Base-by-base conservation (phyloP, 2,888 invertebrate species). In the Gnatocerus cornutus region DNA sequence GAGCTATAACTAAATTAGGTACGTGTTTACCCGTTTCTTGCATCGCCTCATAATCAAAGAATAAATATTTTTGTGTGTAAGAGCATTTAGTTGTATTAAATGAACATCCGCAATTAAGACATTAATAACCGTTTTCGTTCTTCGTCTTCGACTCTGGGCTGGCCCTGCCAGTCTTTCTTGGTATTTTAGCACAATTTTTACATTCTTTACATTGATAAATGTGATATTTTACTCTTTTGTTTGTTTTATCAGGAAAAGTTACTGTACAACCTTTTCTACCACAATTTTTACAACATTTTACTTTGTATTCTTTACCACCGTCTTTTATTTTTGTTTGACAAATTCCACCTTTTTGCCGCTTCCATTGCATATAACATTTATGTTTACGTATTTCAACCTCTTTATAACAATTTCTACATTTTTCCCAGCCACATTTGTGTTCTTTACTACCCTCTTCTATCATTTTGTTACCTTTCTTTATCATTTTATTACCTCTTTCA, bases 11-110 rank as follows among this genome's bases (percentile, higher is more conserved):
- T 16, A 68, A 58, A 65, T 73, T 69, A 37, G 68, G 7, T n/a
- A 46, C 46, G 21, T 61, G 61, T 30, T 43, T 64, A 27, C 50
- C 62, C 37, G 68, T 72, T 43, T 68, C 68, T 37, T 71, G 61
- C 55, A 61, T 56, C 1, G 62, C 69, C 39, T 71, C 68, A 33
- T 71, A 71, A 71, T 69, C 71, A 52, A 72, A 68, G 56, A 56
- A 56, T 56, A 56, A 56, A 56, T 56, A 56, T 66, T 67, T 71
- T 71, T 62, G 39, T 70, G 52, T 61, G 56, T 71, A 33, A 12
- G 43, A 12, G 12, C 43, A 43, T 10, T 43, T 43, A 43, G n/a
- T 43, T 43, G 43, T 43, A 12, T 68, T 65, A 50, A 29, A 55
- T 45, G 43, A 56, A 58, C 43, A 43, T 43, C 45, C 58, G 41